Conservation (phyloP, 1,140 invertebrate genomes). For the Ceratina australensis region DNA sequence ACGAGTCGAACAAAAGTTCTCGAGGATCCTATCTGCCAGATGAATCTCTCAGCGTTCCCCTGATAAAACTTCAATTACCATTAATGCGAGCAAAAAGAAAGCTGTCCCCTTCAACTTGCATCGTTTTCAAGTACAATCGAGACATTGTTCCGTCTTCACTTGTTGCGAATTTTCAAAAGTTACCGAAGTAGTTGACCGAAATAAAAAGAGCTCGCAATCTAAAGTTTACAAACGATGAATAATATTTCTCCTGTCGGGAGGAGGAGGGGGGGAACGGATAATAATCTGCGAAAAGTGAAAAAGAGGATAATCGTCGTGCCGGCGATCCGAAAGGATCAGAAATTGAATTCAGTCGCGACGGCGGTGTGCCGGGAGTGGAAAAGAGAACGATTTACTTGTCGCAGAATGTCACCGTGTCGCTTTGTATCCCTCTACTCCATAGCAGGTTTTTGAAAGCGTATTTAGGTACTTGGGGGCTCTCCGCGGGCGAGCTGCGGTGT, state of each 20-base stretch:
- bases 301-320: neutral
- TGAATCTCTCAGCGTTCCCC: conserved; percentile 2
- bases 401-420: conserved; percentile 52
- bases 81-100: neutral
- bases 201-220: neutral
- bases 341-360: conserved; percentile 21
- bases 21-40: neutral
- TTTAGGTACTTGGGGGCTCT: conserved; percentile 60
- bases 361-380: neutral
- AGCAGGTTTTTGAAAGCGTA: conserved; percentile 68
- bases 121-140: too few relatives aligned
- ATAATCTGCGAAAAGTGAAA: too few relatives aligned
- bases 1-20: neutral
- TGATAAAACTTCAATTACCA: neutral
- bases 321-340: conserved; percentile 17
- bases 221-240: too few relatives aligned
- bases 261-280: too few relatives aligned
- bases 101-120: too few relatives aligned
- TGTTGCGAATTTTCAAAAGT: neutral
- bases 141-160: neutral
- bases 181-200: neutral
- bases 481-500: conserved; percentile 64
- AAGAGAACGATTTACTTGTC: conserved; percentile 22
- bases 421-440: conserved; percentile 63
- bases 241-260: too few relatives aligned